Conservation (phyloP, 2,113 vertebrate genomes). For the Caretta caretta region DNA sequence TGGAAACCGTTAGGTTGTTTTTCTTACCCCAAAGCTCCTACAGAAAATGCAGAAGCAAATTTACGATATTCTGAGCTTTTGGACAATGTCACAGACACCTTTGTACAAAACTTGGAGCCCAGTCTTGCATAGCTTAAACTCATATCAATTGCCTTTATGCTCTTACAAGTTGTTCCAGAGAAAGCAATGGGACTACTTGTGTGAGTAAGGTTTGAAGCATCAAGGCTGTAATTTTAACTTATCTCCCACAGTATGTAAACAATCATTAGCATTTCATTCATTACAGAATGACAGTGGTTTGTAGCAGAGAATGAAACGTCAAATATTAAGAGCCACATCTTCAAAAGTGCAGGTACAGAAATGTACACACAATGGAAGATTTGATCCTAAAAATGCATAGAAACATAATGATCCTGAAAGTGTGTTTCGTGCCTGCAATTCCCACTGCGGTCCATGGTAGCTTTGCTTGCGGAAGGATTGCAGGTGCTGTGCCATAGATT, state of each 20-base stretch:
- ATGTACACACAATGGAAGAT: not conserved
- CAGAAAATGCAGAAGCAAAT: not conserved
- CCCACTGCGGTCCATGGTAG: not conserved
- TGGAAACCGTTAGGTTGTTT: constrained; percentile 17
- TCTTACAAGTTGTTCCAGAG: constrained; percentile 14
- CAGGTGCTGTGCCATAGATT: not conserved
- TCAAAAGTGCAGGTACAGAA: not conserved
- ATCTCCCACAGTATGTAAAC: not conserved
- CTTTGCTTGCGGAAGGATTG: not conserved
- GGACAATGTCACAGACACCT: constrained; percentile 40
- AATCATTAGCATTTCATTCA: not conserved
- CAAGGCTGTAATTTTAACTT: constrained; percentile 1
- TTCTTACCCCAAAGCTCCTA: constrained; percentile 17
- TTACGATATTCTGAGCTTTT: constrained; percentile 7
- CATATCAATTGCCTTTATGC: not conserved
- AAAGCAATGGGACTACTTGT: not conserved
- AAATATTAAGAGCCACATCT: not conserved
- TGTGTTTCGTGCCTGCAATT: not conserved
- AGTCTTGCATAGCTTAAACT: not conserved
- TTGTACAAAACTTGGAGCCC: constrained; percentile 10
- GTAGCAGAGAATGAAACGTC: not conserved
- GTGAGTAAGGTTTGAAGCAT: not conserved
- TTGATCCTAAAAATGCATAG: not conserved
- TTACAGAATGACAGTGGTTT: not conserved
- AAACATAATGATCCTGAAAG: not conserved